A percentile compares a stretch with the other conserved stretches of the same genome.
phyloP scores from a whole-genome alignment of 2,888 invertebrate genomes.

The Bedellia somnulentella region DNA sequence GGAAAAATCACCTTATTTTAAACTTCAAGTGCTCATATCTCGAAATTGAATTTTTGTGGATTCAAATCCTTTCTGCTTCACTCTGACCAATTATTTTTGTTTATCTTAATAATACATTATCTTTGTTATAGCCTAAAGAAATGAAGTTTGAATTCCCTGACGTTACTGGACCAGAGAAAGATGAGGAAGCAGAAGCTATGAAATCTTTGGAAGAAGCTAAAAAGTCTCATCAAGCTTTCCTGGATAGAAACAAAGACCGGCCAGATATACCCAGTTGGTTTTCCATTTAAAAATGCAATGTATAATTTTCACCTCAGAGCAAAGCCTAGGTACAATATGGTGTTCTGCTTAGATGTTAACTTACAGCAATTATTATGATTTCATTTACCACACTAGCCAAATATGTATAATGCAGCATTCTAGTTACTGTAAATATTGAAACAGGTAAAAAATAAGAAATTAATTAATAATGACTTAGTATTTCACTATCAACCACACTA shows the following conservation, averaged over 20 bases:
- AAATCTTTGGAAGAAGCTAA: constrained; percentile 66
- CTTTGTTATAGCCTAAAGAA: constrained; percentile 66
- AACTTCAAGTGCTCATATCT: too few species aligned
- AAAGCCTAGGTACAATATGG: background rate
- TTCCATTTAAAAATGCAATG: constrained; percentile 55
- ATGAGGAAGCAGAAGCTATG: constrained; percentile 60
- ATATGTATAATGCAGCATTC: background rate
- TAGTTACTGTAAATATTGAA: constrained; percentile 4
- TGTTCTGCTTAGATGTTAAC: background rate
- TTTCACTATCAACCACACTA: too few species aligned
- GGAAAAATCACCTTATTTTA: too few species aligned
- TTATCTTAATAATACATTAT: too few species aligned
- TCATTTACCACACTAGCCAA: background rate
- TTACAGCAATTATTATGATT: background rate
- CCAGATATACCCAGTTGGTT: constrained; percentile 81
- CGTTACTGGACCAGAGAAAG: constrained; percentile 59
- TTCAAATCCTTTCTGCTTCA: too few species aligned
- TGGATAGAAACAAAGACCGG: constrained; percentile 67
- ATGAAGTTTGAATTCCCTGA: constrained; percentile 78
- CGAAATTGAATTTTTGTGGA: too few species aligned
- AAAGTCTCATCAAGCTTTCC: constrained; percentile 58
- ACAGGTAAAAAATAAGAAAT: constrained; percentile 4
- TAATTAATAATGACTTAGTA: too few species aligned
- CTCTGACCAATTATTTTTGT: too few species aligned
- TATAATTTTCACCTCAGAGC: constrained; percentile 1